Base-by-base conservation (phyloP, 2,888 invertebrate species). In the Bugula neritina region DNA sequence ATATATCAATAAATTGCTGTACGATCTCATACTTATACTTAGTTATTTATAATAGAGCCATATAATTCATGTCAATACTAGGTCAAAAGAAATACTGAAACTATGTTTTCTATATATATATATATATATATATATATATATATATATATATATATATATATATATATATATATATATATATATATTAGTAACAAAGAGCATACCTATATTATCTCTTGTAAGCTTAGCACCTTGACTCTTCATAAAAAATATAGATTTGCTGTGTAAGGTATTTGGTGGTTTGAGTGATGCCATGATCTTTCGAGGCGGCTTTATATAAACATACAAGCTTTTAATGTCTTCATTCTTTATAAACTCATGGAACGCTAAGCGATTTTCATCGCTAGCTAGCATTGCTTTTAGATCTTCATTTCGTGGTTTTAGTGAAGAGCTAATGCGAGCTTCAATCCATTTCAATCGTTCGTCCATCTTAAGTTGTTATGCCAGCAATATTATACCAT, bases 281-380 rank as follows among this genome's bases (percentile, higher is more conserved):
- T 78, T 77, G 13, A 82, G 76, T 1, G 81, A 78, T 0, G 82
- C 83, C 5, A 78, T 75, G 63, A 83, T 77, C 74, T 81, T 79
- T 55, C 77, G 74, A 1, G 78, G 78, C 2, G 79, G 78, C 35
- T 78, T 75, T 17, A 78, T 75, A 73, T 76, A 82, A 5, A 83
- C 79, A 77, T 82, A 84, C 73, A 84, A 74, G 34, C 79, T 75
- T 55, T 80, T 76, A 1, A 81, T 78, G 78, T 84, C 83, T 77
- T 84, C 84, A 76, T 84, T 84, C 76, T 82, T 82, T 63, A 84
- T 77, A 76, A 84, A 84, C 75, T 82, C 82, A 74, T 82, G 80
- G 72, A 83, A 80, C 3, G 82, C 80, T 70, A 82, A 75, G 74
- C 81, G 80, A 77, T 84, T 83, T 74, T 83, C 83, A 77, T 83